phyloP scores from a whole-genome alignment of 2,113 vertebrate genomes.

The Cebus imitator region DNA sequence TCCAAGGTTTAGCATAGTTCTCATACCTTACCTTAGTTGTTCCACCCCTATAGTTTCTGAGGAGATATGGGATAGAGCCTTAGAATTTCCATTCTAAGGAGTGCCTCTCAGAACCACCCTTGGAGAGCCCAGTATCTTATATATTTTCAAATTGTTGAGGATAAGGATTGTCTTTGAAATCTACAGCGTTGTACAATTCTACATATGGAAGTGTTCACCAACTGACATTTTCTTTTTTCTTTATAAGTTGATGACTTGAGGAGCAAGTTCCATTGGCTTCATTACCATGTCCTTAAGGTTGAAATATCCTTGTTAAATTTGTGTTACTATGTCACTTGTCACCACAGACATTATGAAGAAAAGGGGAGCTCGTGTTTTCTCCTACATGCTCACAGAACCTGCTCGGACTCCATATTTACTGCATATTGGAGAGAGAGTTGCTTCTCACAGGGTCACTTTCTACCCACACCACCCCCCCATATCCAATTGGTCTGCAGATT shows the following conservation, averaged over 20 bases:
- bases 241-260: neutral
- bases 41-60: neutral
- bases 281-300: neutral
- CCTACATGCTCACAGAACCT: neutral
- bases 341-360: conserved; percentile 19
- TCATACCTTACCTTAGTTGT: neutral
- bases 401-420: neutral
- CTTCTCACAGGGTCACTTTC: neutral
- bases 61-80: neutral
- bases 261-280: neutral
- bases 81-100: neutral
- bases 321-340: neutral
- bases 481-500: neutral
- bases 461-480: neutral
- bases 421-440: neutral
- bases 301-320: neutral
- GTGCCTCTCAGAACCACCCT: neutral
- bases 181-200: neutral
- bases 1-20: neutral
- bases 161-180: conserved; percentile 1
- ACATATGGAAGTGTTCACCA: neutral
- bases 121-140: neutral
- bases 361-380: neutral
- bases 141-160: neutral
- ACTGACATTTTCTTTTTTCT: neutral